Percentiles rank a stretch among this genome's conserved stretches.
phyloP scores from a whole-genome alignment of 2,888 invertebrate genomes.

The Eristalinus aeneus region DNA sequence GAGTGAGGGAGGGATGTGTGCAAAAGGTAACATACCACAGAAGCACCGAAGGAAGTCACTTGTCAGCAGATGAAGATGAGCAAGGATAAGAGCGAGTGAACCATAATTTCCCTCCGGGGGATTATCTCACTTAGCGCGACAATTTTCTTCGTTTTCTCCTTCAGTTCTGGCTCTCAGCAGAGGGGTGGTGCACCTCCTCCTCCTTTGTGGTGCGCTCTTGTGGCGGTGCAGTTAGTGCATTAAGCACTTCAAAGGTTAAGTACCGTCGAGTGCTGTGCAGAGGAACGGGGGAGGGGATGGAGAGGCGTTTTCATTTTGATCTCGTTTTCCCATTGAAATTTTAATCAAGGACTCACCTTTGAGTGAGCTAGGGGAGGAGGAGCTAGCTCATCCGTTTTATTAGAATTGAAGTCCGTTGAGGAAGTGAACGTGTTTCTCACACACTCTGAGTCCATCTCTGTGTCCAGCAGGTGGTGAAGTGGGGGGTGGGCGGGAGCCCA shows the following conservation, averaged over 20 bases:
- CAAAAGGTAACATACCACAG: background rate
- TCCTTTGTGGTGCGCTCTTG: background rate
- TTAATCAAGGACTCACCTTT: constrained; percentile 44
- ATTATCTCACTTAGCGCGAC: constrained; percentile 65
- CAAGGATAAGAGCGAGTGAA: constrained; percentile 41
- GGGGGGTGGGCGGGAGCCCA: background rate
- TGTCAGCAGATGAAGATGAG: constrained; percentile 67
- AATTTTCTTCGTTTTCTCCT: constrained; percentile 40
- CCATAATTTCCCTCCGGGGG: constrained; percentile 52
- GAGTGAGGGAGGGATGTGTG: background rate
- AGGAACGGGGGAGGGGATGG: background rate
- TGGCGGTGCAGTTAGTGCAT: constrained; percentile 54
- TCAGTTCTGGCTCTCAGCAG: background rate
- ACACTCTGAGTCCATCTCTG: background rate
- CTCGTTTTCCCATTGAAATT: constrained; percentile 38
- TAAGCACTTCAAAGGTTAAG: constrained; percentile 66
- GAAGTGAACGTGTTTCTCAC: background rate
- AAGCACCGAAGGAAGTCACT: constrained; percentile 50
- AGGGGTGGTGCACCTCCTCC: background rate
- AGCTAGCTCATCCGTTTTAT: background rate
- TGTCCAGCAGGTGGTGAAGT: constrained; percentile 12
- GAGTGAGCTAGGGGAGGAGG: background rate
- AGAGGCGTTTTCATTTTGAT: background rate
- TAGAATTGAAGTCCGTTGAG: background rate
- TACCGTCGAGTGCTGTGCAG: constrained; percentile 50